These are phyloP conservation scores for Semaprochilodus insignis DNA, from an alignment of 2,797 vertebrate species.

Conservation along the genomic window DNA sequence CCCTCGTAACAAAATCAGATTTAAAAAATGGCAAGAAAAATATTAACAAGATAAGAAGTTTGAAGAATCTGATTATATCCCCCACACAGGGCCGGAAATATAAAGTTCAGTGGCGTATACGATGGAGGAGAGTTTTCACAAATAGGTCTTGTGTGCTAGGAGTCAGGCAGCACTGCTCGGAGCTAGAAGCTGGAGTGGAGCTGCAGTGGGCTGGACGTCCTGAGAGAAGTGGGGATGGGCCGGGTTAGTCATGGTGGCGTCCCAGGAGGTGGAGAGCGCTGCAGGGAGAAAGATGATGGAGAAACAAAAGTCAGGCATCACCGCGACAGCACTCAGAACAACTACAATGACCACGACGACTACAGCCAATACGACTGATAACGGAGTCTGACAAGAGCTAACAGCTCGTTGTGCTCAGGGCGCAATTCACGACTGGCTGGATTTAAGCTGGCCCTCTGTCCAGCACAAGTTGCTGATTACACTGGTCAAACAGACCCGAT, in stretches of 20 bases:
- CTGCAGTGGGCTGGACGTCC: constrained; percentile 56
- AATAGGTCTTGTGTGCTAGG: constrained; percentile 17
- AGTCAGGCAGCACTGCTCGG: constrained; percentile 13
- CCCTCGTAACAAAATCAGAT: constrained; percentile 20
- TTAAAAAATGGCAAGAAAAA: constrained; percentile 59
- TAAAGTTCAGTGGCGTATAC: constrained; percentile 30
- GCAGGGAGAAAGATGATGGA: constrained; percentile 56
- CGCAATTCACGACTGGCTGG: neutral
- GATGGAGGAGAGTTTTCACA: constrained; percentile 16
- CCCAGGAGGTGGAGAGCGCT: constrained; percentile 79
- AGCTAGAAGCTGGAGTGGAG: constrained; percentile 81
- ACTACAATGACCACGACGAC: neutral
- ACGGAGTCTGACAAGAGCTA: neutral
- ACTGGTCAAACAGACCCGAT: neutral
- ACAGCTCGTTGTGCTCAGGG: neutral
- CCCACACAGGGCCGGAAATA: constrained; percentile 5
- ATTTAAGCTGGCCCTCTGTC: neutral
- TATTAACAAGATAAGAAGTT: constrained; percentile 66
- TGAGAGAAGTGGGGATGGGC: constrained; percentile 60
- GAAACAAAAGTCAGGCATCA: constrained; percentile 68
- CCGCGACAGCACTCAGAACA: neutral
- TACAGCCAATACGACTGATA: neutral
- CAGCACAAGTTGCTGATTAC: neutral
- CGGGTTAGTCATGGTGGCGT: constrained; percentile 76
- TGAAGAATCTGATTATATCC: constrained; percentile 62